These are phyloP conservation scores for Pangasianodon hypophthalmus DNA, from an alignment of 2,113 vertebrate genomes.

Conservation along the genomic window DNA sequence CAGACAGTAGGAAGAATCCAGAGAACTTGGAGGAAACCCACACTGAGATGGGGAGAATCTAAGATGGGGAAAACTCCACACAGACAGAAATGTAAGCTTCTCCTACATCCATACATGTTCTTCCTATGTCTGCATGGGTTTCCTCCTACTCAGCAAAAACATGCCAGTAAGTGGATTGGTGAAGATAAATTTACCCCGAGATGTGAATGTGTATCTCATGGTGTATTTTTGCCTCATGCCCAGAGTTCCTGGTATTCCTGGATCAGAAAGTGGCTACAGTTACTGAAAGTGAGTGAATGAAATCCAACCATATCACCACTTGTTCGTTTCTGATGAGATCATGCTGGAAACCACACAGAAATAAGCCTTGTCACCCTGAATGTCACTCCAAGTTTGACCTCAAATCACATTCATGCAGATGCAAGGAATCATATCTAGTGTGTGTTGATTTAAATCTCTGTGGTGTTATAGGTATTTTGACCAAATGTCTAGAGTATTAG, in stretches of 20 bases:
- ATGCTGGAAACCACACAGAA: neutral
- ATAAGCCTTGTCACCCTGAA: neutral
- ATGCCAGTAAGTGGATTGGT: neutral
- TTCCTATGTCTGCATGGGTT: neutral
- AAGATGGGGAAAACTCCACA: neutral
- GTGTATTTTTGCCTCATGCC: neutral
- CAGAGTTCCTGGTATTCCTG: neutral
- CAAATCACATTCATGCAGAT: neutral
- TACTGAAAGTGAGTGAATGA: neutral
- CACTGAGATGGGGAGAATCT: neutral
- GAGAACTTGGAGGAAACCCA: neutral
- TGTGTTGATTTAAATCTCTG: neutral
- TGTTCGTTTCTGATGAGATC: neutral
- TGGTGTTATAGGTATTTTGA: neutral
- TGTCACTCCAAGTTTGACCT: neutral
- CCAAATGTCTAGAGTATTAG: neutral
- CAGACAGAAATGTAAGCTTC: neutral
- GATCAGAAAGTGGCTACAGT: neutral
- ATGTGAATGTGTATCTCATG: neutral
- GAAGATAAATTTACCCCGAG: neutral
- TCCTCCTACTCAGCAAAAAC: neutral
- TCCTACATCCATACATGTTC: neutral
- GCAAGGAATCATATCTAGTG: neutral
- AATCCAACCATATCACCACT: neutral
- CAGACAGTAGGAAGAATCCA: neutral